phyloP scores from a whole-genome alignment of 1,140 invertebrate genomes.

The Drosophila elegans region DNA sequence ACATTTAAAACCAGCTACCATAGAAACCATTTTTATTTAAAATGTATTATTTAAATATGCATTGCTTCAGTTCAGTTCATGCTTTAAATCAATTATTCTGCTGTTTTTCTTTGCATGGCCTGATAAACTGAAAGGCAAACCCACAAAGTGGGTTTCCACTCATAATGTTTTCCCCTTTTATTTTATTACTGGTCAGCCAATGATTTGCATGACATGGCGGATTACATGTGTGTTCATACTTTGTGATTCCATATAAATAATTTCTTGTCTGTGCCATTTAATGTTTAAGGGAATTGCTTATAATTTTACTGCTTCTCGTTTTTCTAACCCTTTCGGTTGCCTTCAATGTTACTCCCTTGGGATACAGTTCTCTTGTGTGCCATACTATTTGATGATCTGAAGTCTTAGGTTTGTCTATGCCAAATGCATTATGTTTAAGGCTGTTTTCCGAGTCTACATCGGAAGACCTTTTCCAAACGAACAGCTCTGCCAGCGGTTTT shows the following conservation, averaged over 20 bases:
- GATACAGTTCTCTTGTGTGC: slow-evolving; percentile 60
- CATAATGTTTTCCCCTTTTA: background rate
- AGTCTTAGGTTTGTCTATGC: background rate
- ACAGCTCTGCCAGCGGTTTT: slow-evolving; percentile 77
- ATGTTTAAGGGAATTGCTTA: slow-evolving; percentile 4
- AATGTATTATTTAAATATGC: slow-evolving; percentile 25
- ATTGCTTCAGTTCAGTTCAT: slow-evolving; percentile 8
- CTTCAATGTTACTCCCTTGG: slow-evolving; percentile 41
- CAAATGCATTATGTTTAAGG: slow-evolving; percentile 8
- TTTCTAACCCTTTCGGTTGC: background rate
- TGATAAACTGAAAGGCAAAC: slow-evolving; percentile 10
- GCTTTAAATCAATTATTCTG: slow-evolving; percentile 34
- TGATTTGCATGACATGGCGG: slow-evolving; percentile 26
- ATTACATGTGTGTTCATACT: slow-evolving; percentile 17
- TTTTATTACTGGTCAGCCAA: slow-evolving; percentile 18
- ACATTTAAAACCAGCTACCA: background rate
- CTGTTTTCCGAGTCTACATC: background rate
- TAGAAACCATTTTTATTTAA: slow-evolving; percentile 1
- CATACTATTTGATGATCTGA: slow-evolving; percentile 24
- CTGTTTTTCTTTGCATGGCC: background rate
- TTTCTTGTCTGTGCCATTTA: slow-evolving; percentile 5
- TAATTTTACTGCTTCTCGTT: background rate
- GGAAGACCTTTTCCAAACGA: slow-evolving; percentile 43
- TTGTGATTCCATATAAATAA: slow-evolving; percentile 18
- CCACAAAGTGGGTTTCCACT: slow-evolving; percentile 10